Percentiles rank a stretch among this genome's conserved stretches.
Conservation (phyloP, 1,140 invertebrate species). For the Maconellicoccus hirsutus region DNA sequence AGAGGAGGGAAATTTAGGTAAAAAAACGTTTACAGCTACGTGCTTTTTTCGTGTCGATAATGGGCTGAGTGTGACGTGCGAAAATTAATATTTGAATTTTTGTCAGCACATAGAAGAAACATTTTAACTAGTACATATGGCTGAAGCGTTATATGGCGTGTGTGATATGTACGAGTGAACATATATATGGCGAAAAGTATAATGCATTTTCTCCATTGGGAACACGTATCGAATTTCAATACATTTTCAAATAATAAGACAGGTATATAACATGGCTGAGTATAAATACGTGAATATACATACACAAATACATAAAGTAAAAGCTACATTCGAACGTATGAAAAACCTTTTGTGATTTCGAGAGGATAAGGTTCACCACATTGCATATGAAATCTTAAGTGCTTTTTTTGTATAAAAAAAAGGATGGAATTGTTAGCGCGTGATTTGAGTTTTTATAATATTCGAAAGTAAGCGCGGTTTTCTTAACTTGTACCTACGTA, state of each 20-base stretch:
- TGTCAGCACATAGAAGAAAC: not conserved
- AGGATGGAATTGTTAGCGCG: slow-evolving; percentile 19
- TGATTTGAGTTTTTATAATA: slow-evolving; percentile 15
- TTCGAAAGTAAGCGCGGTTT: not conserved
- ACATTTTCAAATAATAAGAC: slow-evolving; percentile 18
- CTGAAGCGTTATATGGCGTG: not conserved
- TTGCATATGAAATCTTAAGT: slow-evolving; percentile 21
- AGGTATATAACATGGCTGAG: slow-evolving; percentile 15
- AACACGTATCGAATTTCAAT: slow-evolving; percentile 21
- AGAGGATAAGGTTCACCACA: slow-evolving; percentile 15
- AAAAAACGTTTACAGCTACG: no score
- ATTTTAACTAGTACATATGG: not conserved
- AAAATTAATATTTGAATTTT: not conserved
- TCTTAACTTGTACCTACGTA: not conserved
- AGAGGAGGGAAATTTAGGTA: no score
- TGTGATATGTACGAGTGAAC: not conserved
- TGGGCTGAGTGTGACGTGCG: no score
- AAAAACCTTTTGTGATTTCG: slow-evolving; percentile 16
- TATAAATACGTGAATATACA: slow-evolving; percentile 16
- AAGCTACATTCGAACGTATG: slow-evolving; percentile 10
- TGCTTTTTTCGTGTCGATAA: no score
- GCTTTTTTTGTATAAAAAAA: slow-evolving; percentile 14
- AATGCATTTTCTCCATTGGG: slow-evolving; percentile 16
- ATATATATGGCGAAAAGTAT: not conserved
- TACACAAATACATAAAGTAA: slow-evolving; percentile 12